Evolutionary conservation across 1,140 invertebrate species (phyloP).

Genomic region (Platyscapa corneri): DNA sequence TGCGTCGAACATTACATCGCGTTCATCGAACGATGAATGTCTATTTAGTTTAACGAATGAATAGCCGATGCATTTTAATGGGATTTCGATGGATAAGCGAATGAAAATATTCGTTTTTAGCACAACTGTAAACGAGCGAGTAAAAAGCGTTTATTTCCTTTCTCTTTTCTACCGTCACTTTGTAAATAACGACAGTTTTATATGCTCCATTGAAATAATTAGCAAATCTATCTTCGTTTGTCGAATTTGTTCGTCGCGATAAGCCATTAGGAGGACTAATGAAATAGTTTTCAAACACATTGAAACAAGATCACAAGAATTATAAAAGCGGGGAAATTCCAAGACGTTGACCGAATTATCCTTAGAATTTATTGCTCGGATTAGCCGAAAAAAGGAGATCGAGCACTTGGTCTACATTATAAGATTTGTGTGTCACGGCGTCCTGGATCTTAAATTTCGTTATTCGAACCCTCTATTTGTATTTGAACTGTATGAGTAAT

Average conservation of each 20-base stretch:
- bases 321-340: not conserved
- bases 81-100: too few species aligned
- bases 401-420: not conserved
- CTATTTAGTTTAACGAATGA: too few species aligned
- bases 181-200: too few species aligned
- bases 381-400: not conserved
- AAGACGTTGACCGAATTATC: not conserved
- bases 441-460: not conserved
- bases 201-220: not conserved
- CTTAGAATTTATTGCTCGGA: not conserved
- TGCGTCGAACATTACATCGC: too few species aligned
- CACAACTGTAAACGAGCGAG: too few species aligned
- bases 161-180: too few species aligned
- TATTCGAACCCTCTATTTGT: not conserved
- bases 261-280: not conserved
- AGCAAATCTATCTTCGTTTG: not conserved
- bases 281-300: not conserved
- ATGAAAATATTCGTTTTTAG: too few species aligned
- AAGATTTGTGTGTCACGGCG: constrained; percentile 13
- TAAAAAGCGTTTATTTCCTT: too few species aligned
- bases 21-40: too few species aligned
- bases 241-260: not conserved
- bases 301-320: not conserved
- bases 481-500: not conserved
- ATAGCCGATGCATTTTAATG: too few species aligned